Base-by-base conservation (phyloP, 2,113 vertebrate genomes). In the Ictalurus furcatus region DNA sequence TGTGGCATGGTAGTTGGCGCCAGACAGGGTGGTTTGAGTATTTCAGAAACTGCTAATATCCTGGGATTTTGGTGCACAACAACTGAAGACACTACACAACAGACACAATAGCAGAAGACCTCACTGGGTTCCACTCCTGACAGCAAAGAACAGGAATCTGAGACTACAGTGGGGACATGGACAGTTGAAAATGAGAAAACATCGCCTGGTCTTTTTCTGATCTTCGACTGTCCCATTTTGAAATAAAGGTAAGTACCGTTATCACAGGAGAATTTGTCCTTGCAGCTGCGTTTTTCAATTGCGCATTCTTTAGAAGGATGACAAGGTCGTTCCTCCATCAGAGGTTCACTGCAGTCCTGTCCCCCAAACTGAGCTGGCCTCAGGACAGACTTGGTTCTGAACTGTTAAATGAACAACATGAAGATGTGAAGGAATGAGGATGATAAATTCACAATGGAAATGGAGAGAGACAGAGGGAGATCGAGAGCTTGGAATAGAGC, bases 321-420 rank as follows among this genome's bases (percentile, higher is more conserved):
- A 58, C 98, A 99, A 0, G 92, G 91, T 3, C 95, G 93, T 69
- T 95, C 97, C 23, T 97, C 97, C 59, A 94, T 91, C 91, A 98
- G 92, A 0, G 93, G 94, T n/a, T 93, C 95, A 0, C 92, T 93
- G 84, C 98, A 99, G 11, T 93, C 89, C 0, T 95, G 92, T 0
- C 98, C 98, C 14, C 96, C 96, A 92, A 99, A 99, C 93, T 99
- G 98, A 76, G 97, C 94, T 0, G 97, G 97, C 12, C 9, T 95
- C 82, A 93, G 82, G 7, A 98, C 79, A 0, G 94, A 92, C 87
- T 95, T 94, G 13, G 94, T 95, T 76, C 96, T 96, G 89, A 97
- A 95, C 98, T 99, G 91, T 80, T 93, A 92, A 74, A 73, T 48
- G 92, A 23, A 87, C 6, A 85, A 30, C 37, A 76, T 6, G 17